A percentile compares a stretch with the other conserved stretches of the same genome.
Conservation (phyloP, 1,140 invertebrate genomes). For the Thaumetopoea pityocampa region DNA sequence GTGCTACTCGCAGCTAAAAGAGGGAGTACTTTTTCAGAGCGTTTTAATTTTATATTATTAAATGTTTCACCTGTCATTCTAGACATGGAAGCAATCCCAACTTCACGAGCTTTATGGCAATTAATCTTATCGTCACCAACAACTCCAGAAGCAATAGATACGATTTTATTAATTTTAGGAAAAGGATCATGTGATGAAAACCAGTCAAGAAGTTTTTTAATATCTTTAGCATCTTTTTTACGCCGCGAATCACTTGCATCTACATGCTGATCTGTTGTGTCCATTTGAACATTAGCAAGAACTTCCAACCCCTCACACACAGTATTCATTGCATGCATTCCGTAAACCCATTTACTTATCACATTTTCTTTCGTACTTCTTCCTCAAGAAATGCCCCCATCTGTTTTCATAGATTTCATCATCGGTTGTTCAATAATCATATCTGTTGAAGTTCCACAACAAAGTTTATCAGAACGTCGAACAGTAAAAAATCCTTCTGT, state of each 20-base stretch:
- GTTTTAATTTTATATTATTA: conserved; percentile 48
- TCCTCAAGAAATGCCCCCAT: conserved; percentile 43
- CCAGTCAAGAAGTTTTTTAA: conserved; percentile 44
- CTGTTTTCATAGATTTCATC: conserved; percentile 62
- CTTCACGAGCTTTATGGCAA: conserved; percentile 50
- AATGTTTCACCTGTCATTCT: conserved; percentile 40
- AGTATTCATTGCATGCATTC: conserved; percentile 33
- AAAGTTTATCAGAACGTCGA: conserved; percentile 55
- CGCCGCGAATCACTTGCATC: conserved; percentile 49
- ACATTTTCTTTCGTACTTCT: conserved; percentile 49
- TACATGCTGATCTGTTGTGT: conserved; percentile 58
- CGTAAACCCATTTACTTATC: conserved; percentile 48
- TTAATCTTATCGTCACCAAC: conserved; percentile 50
- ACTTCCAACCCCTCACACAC: conserved; percentile 42
- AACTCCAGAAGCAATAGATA: conserved; percentile 50
- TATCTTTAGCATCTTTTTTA: conserved; percentile 48
- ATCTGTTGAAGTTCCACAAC: conserved; percentile 53
- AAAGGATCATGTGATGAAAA: conserved; percentile 41
- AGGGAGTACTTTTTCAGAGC: conserved; percentile 41
- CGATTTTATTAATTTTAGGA: conserved; percentile 8
- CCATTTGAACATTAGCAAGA: conserved; percentile 36
- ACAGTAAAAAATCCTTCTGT: conserved; percentile 49
- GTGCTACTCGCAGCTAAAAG: conserved; percentile 35
- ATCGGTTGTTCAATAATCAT: conserved; percentile 52
- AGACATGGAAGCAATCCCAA: conserved; percentile 33